phyloP scores from a whole-genome alignment of 2,113 vertebrate species.

The Tragelaphus strepsiceros region DNA sequence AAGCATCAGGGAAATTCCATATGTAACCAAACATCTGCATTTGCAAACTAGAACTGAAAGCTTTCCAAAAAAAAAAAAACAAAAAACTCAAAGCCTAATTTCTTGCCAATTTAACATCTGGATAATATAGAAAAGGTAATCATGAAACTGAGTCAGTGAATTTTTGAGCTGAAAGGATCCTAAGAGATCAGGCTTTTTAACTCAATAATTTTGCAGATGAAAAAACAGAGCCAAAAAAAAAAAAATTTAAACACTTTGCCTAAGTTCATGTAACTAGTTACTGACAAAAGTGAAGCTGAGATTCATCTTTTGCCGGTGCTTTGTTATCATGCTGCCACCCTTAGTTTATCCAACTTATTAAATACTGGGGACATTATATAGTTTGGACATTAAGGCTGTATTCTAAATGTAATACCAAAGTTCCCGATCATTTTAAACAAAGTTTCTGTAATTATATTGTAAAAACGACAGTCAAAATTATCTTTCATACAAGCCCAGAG shows the following conservation, averaged over 20 bases:
- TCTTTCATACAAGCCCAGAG: conserved; percentile 21
- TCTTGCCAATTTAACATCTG: conserved; percentile 58
- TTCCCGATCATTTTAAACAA: conserved; percentile 28
- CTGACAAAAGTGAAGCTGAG: neutral
- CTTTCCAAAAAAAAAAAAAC: conserved; percentile 28
- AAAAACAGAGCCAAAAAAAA: conserved; percentile 30
- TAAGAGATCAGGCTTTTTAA: conserved; percentile 41
- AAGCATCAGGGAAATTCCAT: conserved; percentile 67
- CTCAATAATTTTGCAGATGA: conserved; percentile 25
- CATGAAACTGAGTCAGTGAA: conserved; percentile 25
- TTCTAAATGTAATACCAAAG: neutral
- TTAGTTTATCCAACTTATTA: neutral
- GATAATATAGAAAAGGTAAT: conserved; percentile 55
- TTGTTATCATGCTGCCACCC: neutral
- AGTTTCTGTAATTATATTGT: conserved; percentile 46
- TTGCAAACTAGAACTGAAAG: conserved; percentile 55
- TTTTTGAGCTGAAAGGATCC: conserved; percentile 35
- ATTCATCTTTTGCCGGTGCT: neutral
- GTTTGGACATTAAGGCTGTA: neutral
- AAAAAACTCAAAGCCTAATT: neutral
- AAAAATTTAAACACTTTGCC: neutral
- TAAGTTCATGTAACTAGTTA: neutral
- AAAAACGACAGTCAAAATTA: conserved; percentile 44
- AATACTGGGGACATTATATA: neutral
- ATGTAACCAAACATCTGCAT: conserved; percentile 71